These are phyloP conservation scores for Caenorhabditis virilis DNA, from an alignment of 2,888 invertebrate species.

Conservation along the genomic window DNA sequence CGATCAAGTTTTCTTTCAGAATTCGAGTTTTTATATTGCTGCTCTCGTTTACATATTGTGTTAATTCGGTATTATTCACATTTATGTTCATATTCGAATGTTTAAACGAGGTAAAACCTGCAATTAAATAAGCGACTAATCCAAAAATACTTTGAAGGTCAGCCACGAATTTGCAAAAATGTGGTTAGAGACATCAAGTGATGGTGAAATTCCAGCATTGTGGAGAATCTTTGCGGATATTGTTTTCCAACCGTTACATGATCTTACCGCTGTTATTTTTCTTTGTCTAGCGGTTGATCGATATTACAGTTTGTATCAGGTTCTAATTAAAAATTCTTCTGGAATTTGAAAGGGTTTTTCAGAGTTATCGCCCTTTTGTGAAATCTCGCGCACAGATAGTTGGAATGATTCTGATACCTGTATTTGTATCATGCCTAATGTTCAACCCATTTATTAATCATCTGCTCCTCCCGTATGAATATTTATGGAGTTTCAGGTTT, in stretches of 20 bases:
- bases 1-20: constrained; percentile 14
- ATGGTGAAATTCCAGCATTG: constrained; percentile 16
- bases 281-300: constrained; percentile 32
- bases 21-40: constrained; percentile 29
- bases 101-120: constrained; percentile 14
- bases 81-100: constrained; percentile 25
- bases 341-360: constrained; percentile 4
- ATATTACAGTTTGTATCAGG: constrained; percentile 34
- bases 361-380: constrained; percentile 38
- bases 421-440: background rate
- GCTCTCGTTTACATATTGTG: constrained; percentile 11
- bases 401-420: constrained; percentile 12
- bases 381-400: constrained; percentile 18
- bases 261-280: constrained; percentile 30
- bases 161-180: constrained; percentile 20
- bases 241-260: constrained; percentile 31
- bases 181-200: constrained; percentile 11
- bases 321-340: constrained; percentile 5
- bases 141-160: constrained; percentile 9
- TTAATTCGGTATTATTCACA: constrained; percentile 19
- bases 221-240: constrained; percentile 29
- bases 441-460: constrained; percentile 5
- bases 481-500: background rate
- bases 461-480: constrained; percentile 17
- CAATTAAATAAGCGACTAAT: background rate